phyloP scores from a whole-genome alignment of 2,888 invertebrate genomes.

The Beris chalybata region DNA sequence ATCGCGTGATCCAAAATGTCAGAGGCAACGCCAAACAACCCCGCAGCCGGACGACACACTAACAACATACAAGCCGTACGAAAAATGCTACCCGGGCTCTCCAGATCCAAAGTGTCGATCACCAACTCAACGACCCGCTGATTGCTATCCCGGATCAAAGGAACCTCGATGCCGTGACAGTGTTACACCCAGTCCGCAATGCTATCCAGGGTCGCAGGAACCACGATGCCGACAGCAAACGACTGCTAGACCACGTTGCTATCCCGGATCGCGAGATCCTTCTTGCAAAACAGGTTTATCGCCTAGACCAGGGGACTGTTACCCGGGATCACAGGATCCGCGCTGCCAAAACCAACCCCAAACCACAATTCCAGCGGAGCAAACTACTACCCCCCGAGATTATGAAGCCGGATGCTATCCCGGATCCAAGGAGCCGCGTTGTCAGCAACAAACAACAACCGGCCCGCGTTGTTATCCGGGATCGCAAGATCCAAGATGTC shows the following conservation, averaged over 20 bases:
- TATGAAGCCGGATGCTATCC: slow-evolving; percentile 48
- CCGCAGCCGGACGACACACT: slow-evolving; percentile 2
- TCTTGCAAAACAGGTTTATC: slow-evolving; percentile 41
- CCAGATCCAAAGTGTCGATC: slow-evolving; percentile 47
- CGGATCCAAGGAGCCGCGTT: slow-evolving; percentile 51
- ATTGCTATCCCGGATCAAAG: slow-evolving; percentile 49
- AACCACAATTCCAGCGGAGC: slow-evolving; percentile 41
- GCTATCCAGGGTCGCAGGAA: slow-evolving; percentile 40
- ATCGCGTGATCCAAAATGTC: slow-evolving; percentile 47
- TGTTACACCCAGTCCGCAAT: slow-evolving; percentile 50
- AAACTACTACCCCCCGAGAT: slow-evolving; percentile 44
- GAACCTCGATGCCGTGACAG: slow-evolving; percentile 44
- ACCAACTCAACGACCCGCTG: slow-evolving; percentile 43
- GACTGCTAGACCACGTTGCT: slow-evolving; percentile 36
- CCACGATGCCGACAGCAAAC: slow-evolving; percentile 43
- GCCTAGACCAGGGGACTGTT: slow-evolving; percentile 43
- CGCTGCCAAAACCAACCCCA: slow-evolving; percentile 43
- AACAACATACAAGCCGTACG: slow-evolving; percentile 35
- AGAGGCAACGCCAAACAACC: slow-evolving; percentile 42
- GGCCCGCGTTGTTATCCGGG: slow-evolving; percentile 46
- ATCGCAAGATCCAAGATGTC: slow-evolving; percentile 49
- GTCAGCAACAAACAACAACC: slow-evolving; percentile 44
- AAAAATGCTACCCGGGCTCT: slow-evolving; percentile 48
- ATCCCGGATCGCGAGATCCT: slow-evolving; percentile 43
- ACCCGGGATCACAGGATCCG: slow-evolving; percentile 46